A percentile compares a stretch with the other conserved stretches of the same genome.
Evolutionary conservation across 1,140 invertebrate species (phyloP).

Genomic region (Psilanteris sp.): DNA sequence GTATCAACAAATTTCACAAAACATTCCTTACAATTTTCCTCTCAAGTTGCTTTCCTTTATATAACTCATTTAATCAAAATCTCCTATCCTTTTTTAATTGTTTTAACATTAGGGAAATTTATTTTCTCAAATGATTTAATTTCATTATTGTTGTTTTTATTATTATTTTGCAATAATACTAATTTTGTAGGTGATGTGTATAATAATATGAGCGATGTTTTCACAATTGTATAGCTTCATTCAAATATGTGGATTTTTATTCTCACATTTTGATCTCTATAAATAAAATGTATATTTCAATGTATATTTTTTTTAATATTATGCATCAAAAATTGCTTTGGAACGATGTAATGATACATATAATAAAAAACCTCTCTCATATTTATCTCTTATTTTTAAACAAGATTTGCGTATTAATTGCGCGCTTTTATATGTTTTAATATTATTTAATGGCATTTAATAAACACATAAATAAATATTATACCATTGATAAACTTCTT

Average conservation of each 20-base stretch:
- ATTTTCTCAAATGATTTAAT: no score
- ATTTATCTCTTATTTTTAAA: constrained; percentile 10
- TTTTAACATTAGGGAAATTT: constrained; percentile 24
- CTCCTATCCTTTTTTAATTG: constrained; percentile 11
- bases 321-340: background rate
- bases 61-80: constrained; percentile 24
- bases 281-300: no score
- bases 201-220: constrained; percentile 33
- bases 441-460: no score
- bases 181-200: constrained; percentile 28
- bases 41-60: constrained; percentile 51
- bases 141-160: no score
- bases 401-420: background rate
- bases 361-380: constrained; percentile 37
- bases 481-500: no score
- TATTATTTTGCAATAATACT: constrained; percentile 7
- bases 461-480: no score
- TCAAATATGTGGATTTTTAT: no score
- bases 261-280: no score
- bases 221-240: no score
- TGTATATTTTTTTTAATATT: background rate
- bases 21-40: constrained; percentile 59
- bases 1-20: constrained; percentile 44
- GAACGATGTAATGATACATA: background rate
- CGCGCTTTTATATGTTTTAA: background rate